phyloP scores from a whole-genome alignment of 2,113 vertebrate species.

The Erythrolamprus reginae region DNA sequence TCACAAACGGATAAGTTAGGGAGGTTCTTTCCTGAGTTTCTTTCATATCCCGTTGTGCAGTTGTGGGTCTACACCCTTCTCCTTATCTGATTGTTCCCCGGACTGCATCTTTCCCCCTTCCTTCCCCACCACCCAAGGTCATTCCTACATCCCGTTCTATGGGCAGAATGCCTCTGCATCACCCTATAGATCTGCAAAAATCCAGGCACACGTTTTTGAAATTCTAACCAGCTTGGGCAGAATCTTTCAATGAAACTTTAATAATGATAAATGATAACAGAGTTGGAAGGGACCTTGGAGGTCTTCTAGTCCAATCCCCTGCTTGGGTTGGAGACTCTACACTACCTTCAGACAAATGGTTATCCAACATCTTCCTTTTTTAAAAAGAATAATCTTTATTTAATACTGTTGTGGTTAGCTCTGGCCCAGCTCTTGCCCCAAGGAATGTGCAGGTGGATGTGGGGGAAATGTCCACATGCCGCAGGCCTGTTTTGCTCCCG shows the following conservation, averaged over 20 bases:
- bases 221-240: not conserved
- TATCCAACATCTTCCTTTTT: too few relatives aligned
- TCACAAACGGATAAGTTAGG: not conserved
- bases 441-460: too few relatives aligned
- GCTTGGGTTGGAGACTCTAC: too few relatives aligned
- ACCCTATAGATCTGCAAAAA: not conserved
- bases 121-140: not conserved
- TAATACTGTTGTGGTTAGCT: too few relatives aligned
- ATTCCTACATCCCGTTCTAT: not conserved
- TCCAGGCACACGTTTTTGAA: not conserved
- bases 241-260: not conserved
- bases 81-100: not conserved
- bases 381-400: too few relatives aligned
- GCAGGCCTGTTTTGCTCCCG: too few relatives aligned
- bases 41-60: not conserved
- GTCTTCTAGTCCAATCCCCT: too few relatives aligned
- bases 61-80: not conserved
- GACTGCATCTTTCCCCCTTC: not conserved
- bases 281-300: too few relatives aligned
- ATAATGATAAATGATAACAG: too few relatives aligned
- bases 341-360: too few relatives aligned
- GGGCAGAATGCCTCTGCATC: not conserved
- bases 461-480: too few relatives aligned
- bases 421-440: too few relatives aligned
- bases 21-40: not conserved